Evolutionary conservation across 2,113 vertebrate genomes (phyloP).

Genomic region (Sialia sialis): DNA sequence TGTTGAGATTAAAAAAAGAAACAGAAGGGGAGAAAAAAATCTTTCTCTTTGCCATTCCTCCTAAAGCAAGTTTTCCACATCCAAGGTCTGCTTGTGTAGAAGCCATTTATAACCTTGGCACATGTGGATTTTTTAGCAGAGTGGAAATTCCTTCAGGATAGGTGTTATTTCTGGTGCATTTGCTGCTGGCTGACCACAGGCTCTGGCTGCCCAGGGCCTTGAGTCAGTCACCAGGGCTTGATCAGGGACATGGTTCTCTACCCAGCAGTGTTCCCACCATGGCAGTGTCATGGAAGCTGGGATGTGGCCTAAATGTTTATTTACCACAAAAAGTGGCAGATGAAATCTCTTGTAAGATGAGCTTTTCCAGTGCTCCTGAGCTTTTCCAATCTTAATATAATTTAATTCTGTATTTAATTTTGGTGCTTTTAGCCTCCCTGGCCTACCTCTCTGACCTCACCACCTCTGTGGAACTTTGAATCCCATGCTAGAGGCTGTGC

Average conservation of each 20-base stretch:
- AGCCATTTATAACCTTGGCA: constrained; percentile 17
- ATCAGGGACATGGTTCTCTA: accelerated
- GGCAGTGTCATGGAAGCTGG: neutral
- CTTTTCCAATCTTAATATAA: neutral
- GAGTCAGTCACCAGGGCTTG: neutral
- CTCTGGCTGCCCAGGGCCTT: neutral
- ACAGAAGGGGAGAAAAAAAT: neutral
- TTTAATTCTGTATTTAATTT: neutral
- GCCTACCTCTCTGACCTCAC: neutral
- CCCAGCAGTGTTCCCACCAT: neutral
- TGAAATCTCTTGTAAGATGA: neutral
- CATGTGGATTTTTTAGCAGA: neutral
- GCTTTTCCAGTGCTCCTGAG: neutral
- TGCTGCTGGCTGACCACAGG: neutral
- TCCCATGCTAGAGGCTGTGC: neutral
- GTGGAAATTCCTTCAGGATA: neutral
- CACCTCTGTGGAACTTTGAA: neutral
- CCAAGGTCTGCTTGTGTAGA: neutral
- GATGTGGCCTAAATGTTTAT: neutral
- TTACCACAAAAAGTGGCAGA: neutral
- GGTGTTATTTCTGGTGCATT: constrained; percentile 23
- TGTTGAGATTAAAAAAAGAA: neutral
- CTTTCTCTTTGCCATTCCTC: neutral
- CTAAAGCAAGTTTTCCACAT: neutral
- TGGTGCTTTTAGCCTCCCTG: neutral